phyloP scores from a whole-genome alignment of 1,140 invertebrate species.

The Macrobrachium nipponense region DNA sequence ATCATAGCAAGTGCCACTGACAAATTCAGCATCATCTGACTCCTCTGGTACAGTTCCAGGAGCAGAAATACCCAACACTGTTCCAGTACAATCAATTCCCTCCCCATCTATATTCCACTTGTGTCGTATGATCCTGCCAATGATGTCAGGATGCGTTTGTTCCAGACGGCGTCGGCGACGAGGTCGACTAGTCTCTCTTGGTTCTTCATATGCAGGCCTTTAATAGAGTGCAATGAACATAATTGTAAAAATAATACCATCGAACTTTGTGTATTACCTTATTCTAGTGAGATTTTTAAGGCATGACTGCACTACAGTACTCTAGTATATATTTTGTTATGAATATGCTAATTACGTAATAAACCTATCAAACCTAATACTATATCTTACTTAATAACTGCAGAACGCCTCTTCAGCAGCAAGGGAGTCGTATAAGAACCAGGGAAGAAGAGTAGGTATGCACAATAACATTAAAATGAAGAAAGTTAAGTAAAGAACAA shows the following conservation, averaged over 20 bases:
- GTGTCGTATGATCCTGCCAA: constrained; percentile 58
- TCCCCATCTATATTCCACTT: constrained; percentile 64
- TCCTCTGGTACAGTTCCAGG: constrained; percentile 63
- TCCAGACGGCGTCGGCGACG: constrained; percentile 57
- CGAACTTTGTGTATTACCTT: no score
- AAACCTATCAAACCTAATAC: no score
- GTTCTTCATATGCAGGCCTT: constrained; percentile 57
- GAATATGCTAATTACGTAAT: no score
- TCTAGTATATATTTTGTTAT: no score
- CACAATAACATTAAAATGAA: no score
- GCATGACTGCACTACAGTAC: no score
- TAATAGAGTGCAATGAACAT: constrained; percentile 6
- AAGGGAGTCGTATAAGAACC: no score
- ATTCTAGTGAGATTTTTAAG: no score
- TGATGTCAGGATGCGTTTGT: constrained; percentile 58
- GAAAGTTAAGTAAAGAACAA: no score
- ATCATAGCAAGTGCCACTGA: constrained; percentile 62
- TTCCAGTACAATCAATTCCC: constrained; percentile 58
- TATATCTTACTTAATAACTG: no score
- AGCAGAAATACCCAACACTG: constrained; percentile 62
- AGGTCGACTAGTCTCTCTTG: constrained; percentile 59
- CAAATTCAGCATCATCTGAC: constrained; percentile 56
- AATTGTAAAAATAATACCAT: neutral
- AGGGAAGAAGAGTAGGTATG: no score
- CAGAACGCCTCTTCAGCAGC: no score